These are phyloP conservation scores for Lophochroa leadbeateri DNA, from an alignment of 2,113 vertebrate species.

Conservation along the genomic window DNA sequence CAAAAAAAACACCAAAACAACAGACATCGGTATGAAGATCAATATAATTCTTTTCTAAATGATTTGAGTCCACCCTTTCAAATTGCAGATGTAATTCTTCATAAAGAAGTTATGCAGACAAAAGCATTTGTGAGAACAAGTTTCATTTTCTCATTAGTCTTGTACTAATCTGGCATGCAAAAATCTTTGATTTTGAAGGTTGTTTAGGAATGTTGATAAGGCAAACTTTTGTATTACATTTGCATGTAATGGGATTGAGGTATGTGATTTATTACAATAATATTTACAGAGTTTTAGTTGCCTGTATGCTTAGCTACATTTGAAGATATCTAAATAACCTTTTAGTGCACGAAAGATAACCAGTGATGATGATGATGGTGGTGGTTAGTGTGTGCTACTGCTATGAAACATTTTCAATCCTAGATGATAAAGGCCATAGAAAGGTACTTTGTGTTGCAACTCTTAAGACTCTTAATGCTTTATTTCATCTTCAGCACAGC, in stretches of 20 bases:
- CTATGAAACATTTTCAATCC: not conserved
- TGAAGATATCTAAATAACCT: not conserved
- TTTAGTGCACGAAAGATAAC: not conserved
- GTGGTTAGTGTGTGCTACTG: not conserved
- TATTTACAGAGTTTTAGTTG: not conserved
- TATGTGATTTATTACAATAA: not conserved
- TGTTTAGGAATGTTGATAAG: not conserved
- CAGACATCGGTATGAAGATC: not conserved
- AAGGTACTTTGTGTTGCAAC: not conserved
- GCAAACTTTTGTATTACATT: not conserved
- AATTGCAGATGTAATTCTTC: not conserved
- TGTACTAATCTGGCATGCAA: not conserved
- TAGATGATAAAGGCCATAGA: not conserved
- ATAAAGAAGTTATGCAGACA: not conserved
- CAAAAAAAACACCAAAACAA: accelerated
- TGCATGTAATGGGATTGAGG: not conserved
- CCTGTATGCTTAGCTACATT: not conserved
- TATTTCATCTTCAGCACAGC: not conserved
- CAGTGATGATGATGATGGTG: not conserved
- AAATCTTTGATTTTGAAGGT: not conserved
- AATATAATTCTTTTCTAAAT: not conserved
- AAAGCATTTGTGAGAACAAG: not conserved
- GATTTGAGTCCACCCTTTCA: not conserved
- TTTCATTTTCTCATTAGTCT: not conserved
- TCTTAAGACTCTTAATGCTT: not conserved